phyloP scores from a whole-genome alignment of 1,140 invertebrate genomes.

The Carcinoscorpius rotundicauda region DNA sequence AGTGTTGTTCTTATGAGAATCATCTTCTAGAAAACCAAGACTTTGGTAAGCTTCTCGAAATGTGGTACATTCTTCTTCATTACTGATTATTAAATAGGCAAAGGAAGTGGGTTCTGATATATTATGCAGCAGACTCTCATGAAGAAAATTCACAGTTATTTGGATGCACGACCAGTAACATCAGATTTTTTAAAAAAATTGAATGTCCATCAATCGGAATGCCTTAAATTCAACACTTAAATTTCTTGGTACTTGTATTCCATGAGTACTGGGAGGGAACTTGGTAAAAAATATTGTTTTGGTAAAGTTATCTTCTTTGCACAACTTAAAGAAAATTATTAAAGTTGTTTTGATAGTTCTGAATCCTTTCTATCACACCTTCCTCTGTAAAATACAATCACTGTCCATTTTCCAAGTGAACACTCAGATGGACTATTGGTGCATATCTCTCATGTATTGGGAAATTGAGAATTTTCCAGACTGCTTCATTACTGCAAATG shows the following conservation, averaged over 20 bases:
- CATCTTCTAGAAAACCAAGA: too few relatives aligned
- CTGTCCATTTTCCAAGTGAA: conserved; percentile 39
- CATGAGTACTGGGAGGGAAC: conserved; percentile 8
- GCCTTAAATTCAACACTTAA: background rate
- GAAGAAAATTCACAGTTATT: background rate
- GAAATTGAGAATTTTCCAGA: conserved; percentile 24
- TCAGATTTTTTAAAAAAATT: background rate
- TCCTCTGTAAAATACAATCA: conserved; percentile 23
- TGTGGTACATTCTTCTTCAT: background rate
- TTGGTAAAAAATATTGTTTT: conserved; percentile 6
- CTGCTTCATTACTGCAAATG: conserved; percentile 23
- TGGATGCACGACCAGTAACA: background rate
- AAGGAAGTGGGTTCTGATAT: conserved; percentile 4
- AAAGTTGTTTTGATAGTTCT: conserved; percentile 15
- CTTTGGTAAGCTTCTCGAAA: background rate
- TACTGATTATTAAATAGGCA: background rate
- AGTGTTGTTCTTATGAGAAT: too few relatives aligned
- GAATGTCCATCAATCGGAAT: background rate
- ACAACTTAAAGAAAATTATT: conserved; percentile 20
- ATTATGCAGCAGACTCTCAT: background rate
- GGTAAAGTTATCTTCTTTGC: conserved; percentile 13
- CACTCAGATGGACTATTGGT: conserved; percentile 32
- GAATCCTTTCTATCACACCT: background rate
- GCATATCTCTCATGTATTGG: conserved; percentile 33
- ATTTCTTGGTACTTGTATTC: conserved; percentile 9